Conservation (phyloP, 2,888 invertebrate species). For the Drosophila kokeensis region DNA sequence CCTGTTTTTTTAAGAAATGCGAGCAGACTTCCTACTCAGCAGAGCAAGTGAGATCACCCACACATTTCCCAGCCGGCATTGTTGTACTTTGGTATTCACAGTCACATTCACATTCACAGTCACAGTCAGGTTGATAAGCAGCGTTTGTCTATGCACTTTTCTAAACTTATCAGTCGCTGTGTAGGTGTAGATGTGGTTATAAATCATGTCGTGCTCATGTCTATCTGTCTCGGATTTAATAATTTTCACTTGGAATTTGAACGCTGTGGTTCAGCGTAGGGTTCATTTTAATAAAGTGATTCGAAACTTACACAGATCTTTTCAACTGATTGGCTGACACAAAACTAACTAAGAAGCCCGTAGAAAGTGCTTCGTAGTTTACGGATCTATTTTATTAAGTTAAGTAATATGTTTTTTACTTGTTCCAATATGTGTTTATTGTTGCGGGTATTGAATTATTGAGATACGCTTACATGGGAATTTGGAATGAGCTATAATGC, state of each 20-base stretch:
- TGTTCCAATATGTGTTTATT: constrained; percentile 14
- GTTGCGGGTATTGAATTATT: constrained; percentile 30
- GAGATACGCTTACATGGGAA: neutral
- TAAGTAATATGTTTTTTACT: constrained; percentile 8
- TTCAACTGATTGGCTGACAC: constrained; percentile 43
- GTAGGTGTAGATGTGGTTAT: constrained; percentile 66
- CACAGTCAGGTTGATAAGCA: constrained; percentile 60
- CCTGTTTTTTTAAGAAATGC: neutral
- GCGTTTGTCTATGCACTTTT: constrained; percentile 50
- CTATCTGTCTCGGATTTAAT: constrained; percentile 59
- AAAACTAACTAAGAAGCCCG: constrained; percentile 35
- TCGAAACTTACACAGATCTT: constrained; percentile 60
- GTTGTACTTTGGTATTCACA: constrained; percentile 38
- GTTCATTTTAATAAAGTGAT: constrained; percentile 67
- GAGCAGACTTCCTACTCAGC: constrained; percentile 26
- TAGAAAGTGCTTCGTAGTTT: constrained; percentile 41
- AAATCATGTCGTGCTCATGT: constrained; percentile 66
- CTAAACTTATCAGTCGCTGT: constrained; percentile 64
- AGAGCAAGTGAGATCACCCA: constrained; percentile 52
- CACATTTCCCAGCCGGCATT: constrained; percentile 33
- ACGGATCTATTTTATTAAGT: constrained; percentile 20
- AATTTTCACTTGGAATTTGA: constrained; percentile 78
- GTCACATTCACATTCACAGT: constrained; percentile 10
- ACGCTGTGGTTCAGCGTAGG: constrained; percentile 62
- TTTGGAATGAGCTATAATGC: constrained; percentile 4